phyloP scores from a whole-genome alignment of 2,797 vertebrate genomes.

The Chromis chromis region DNA sequence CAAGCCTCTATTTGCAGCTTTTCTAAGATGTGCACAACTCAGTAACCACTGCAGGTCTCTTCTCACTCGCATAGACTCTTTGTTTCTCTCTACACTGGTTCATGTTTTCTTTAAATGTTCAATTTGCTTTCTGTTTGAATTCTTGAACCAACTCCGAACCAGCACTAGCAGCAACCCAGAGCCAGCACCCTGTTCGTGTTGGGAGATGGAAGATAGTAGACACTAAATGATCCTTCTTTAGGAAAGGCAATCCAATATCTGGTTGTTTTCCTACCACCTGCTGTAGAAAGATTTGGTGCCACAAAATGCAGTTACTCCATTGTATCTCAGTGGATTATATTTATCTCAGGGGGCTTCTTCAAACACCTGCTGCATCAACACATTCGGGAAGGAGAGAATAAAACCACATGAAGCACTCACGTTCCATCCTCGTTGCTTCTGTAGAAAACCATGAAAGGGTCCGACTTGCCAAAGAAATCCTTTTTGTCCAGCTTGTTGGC shows the following conservation, averaged over 20 bases:
- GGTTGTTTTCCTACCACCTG: neutral
- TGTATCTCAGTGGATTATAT: neutral
- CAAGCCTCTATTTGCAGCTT: slow-evolving; percentile 4
- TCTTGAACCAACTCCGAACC: neutral
- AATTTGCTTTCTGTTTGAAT: neutral
- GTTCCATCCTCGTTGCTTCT: slow-evolving; percentile 96
- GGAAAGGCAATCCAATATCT: slow-evolving; percentile 4
- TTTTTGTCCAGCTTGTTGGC: slow-evolving; percentile 98
- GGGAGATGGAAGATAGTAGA: neutral
- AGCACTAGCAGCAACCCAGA: no score
- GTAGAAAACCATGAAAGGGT: slow-evolving; percentile 97
- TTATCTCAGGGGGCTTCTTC: neutral
- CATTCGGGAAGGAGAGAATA: neutral
- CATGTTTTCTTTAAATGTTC: neutral
- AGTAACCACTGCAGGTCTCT: slow-evolving; percentile 22
- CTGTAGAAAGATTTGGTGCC: neutral
- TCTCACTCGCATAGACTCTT: slow-evolving; percentile 8
- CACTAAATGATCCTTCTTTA: slow-evolving; percentile 1
- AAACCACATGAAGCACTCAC: slow-evolving; percentile 82
- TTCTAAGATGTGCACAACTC: slow-evolving; percentile 9
- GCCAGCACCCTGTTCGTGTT: neutral
- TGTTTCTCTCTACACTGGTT: neutral
- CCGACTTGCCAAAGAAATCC: slow-evolving; percentile 96
- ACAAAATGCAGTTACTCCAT: slow-evolving; percentile 13
- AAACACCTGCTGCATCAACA: slow-evolving; percentile 6